Base-by-base conservation (phyloP, 1,140 invertebrate species). In the Uloborus diversus region DNA sequence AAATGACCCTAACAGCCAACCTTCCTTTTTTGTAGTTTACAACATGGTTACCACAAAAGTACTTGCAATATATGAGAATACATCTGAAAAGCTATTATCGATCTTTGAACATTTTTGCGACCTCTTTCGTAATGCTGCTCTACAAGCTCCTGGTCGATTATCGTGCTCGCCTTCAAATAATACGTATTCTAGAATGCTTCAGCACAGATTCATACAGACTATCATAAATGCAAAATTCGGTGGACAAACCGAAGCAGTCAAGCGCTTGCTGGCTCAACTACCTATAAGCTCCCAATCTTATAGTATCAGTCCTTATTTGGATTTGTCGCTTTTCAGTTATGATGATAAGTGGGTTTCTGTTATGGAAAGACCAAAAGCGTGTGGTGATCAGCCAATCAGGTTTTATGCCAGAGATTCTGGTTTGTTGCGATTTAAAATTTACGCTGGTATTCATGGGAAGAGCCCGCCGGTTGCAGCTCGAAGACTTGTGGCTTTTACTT, bases 261-360 rank as follows among this genome's bases (percentile, higher is more conserved):
- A 96, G 86, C 88, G 96, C 79, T 90, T 98, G 56, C 88, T 98
- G 81, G 94, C 94, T 32, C 95, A 96, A 86, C 89, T 99, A 70
- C 97, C 97, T 0, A 96, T 99, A 62, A 96, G 94, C 87, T 94
- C 96, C 5, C 96, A 99, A 87, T 96, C 94, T 1, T 98, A 94
- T 84, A 96, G 93, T 79, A 92, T 92, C 81, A 96, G 95, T 49
- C 97, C 96, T 1, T 99, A 98, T 86, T 88, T 99, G 17, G 96
- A 98, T 87, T 89, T 96, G 65, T 92, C 94, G 1, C 88, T 98
- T 4, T 99, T 98, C 86, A 96, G 92, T 85, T 99, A 98, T 85
- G 96, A 98, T 86, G 96, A 98, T 85, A 96, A 97, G 86, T 96
- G 94, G 92, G 93, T 99, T 0, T 97, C 96, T 1, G 92, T 95